Percentiles rank a stretch among this genome's conserved stretches.
Evolutionary conservation across 2,888 invertebrate genomes (phyloP).

Genomic region (Griposia aprilina): DNA sequence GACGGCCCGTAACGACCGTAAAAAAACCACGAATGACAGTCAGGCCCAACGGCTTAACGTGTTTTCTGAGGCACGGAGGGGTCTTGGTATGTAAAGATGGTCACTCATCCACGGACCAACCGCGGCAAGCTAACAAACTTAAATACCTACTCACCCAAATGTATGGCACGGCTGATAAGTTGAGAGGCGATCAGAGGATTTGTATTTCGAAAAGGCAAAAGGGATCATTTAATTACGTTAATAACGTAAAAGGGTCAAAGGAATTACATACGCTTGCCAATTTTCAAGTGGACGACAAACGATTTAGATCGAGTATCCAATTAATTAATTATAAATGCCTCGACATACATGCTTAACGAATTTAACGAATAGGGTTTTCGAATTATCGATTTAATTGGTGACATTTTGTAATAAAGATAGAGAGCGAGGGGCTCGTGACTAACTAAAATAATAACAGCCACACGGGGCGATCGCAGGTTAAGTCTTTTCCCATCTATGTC

Average conservation of each 20-base stretch:
- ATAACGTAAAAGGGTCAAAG: conserved; percentile 30
- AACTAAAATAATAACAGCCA: not conserved
- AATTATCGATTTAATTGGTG: not conserved
- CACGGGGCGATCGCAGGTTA: too few relatives aligned
- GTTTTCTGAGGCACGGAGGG: too few relatives aligned
- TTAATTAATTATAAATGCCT: conserved; percentile 41
- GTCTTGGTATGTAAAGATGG: too few relatives aligned
- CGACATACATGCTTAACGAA: conserved; percentile 20
- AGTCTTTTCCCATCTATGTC: not conserved
- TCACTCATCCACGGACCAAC: too few relatives aligned
- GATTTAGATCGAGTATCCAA: conserved; percentile 27
- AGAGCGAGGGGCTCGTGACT: not conserved
- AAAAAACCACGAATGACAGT: too few relatives aligned
- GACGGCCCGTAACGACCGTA: too few relatives aligned
- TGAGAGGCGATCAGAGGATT: not conserved
- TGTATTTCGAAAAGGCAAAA: conserved; percentile 15
- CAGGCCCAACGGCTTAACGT: too few relatives aligned
- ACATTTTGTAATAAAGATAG: not conserved
- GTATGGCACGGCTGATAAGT: too few relatives aligned
- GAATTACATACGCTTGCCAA: conserved; percentile 47
- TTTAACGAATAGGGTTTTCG: conserved; percentile 4
- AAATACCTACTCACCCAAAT: too few relatives aligned
- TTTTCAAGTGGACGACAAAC: conserved; percentile 13
- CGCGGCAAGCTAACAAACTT: too few relatives aligned
- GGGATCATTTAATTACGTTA: conserved; percentile 36